Conservation (phyloP, 1,140 invertebrate species). For the Leptopilina boulardi region DNA sequence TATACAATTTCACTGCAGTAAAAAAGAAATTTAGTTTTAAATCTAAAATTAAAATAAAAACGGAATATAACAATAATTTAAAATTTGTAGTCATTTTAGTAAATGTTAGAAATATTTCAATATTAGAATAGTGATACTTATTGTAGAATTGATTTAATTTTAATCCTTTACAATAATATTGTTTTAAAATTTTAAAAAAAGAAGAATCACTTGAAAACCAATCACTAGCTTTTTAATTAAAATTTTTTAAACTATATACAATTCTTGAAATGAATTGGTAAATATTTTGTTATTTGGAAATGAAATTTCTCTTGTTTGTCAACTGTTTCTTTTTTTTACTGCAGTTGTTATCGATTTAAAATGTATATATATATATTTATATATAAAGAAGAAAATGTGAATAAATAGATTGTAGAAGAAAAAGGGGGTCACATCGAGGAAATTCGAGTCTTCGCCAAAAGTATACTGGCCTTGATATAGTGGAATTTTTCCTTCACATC, state of each 20-base stretch:
- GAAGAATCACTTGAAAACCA: background rate
- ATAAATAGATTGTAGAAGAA: background rate
- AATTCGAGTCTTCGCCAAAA: constrained; percentile 25
- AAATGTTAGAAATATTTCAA: no score
- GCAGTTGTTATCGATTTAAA: background rate
- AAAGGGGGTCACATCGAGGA: constrained; percentile 29
- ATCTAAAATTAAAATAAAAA: no score
- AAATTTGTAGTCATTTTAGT: no score
- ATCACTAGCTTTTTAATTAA: background rate
- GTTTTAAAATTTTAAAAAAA: no score
- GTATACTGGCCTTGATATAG: constrained; percentile 39
- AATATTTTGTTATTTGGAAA: background rate
- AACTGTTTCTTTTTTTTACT: constrained; percentile 1
- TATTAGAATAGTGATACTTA: no score
- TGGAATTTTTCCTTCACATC: constrained; percentile 23
- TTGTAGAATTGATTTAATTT: no score
- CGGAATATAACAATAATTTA: no score
- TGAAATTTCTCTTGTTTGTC: constrained; percentile 9
- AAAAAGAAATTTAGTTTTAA: no score
- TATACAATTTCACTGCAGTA: no score
- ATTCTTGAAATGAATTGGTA: background rate
- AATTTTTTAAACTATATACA: background rate
- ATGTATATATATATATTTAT: background rate
- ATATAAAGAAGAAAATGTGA: constrained; percentile 6
- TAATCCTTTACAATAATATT: no score